Percentiles rank a stretch among this genome's conserved stretches.
These are phyloP conservation scores for Megaceryle maxima DNA, from an alignment of 2,113 vertebrate genomes.

Conservation along the genomic window DNA sequence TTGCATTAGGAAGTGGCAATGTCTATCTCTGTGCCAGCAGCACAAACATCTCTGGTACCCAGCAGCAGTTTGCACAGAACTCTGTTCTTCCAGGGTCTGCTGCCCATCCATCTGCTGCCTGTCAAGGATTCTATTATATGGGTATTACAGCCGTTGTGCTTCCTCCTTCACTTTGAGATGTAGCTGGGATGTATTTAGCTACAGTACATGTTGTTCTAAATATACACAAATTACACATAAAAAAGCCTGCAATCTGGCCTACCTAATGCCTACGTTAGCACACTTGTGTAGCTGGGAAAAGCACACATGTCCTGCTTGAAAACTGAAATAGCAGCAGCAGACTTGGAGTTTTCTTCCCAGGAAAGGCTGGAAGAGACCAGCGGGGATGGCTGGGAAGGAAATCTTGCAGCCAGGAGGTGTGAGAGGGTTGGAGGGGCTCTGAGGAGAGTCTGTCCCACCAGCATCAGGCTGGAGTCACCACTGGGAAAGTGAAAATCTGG, in stretches of 20 bases:
- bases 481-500: background rate
- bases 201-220: slow-evolving; percentile 31
- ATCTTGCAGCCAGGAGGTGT: background rate
- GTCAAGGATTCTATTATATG: background rate
- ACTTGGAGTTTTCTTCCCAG: background rate
- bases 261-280: slow-evolving; percentile 33
- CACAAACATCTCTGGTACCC: background rate
- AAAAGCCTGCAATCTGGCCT: slow-evolving; percentile 48
- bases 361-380: slow-evolving; percentile 13
- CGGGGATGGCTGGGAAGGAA: background rate
- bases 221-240: slow-evolving; percentile 12
- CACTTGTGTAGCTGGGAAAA: slow-evolving; percentile 33
- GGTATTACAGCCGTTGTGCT: background rate
- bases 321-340: background rate
- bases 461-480: background rate
- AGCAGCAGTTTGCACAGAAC: background rate
- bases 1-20: background rate
- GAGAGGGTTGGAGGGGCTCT: background rate
- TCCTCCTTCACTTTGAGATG: background rate
- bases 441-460: background rate
- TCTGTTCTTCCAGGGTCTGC: background rate
- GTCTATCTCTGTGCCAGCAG: background rate
- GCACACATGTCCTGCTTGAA: background rate
- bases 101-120: background rate
- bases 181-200: slow-evolving; percentile 22